Percentiles rank a stretch among this genome's conserved stretches.
Conservation (phyloP, 2,113 vertebrate species). For the Erythrocercus mccallii region DNA sequence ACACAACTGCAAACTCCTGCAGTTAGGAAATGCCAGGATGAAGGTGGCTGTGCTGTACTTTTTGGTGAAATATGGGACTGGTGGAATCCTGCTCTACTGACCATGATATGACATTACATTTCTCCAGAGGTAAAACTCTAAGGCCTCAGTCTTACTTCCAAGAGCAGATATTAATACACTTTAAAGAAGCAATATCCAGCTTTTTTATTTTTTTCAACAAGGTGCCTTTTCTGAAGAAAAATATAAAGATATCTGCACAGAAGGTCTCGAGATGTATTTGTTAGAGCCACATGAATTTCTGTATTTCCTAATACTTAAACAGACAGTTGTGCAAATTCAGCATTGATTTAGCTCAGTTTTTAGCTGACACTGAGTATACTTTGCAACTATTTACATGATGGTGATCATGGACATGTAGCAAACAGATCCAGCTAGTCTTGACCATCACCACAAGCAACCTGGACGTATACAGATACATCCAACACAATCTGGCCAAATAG, state of each 20-base stretch:
- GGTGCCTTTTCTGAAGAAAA: not conserved
- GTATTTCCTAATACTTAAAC: not conserved
- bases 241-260: not conserved
- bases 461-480: not conserved
- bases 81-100: not conserved
- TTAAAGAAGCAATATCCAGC: not conserved
- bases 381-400: not conserved
- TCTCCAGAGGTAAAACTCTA: not conserved
- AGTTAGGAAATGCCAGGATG: not conserved
- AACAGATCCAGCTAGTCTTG: not conserved
- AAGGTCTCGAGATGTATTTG: not conserved
- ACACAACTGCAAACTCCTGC: not conserved
- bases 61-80: not conserved
- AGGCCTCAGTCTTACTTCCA: not conserved
- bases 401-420: not conserved
- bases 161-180: not conserved
- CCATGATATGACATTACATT: not conserved
- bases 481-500: not conserved
- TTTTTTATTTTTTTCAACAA: not conserved
- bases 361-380: not conserved
- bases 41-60: not conserved
- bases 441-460: not conserved
- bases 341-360: not conserved
- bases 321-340: not conserved
- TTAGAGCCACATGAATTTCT: not conserved